Conservation (phyloP, 2,888 invertebrate species). For the Physocephala rufipes region DNA sequence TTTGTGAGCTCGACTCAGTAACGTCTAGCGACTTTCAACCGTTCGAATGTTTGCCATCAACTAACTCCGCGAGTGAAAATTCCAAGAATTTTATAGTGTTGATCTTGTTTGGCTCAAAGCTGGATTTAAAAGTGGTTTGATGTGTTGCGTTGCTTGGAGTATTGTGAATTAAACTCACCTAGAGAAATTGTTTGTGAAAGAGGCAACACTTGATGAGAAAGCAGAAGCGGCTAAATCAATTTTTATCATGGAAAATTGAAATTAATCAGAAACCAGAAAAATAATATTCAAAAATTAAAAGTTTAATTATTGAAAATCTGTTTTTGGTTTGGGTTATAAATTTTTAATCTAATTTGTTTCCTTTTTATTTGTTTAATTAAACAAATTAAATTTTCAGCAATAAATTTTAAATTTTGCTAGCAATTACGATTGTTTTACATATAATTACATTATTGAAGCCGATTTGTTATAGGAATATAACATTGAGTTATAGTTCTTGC, state of each 20-base stretch:
- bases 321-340: neutral
- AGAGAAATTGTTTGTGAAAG: slow-evolving; percentile 8
- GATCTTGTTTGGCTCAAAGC: slow-evolving; percentile 12
- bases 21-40: slow-evolving; percentile 3
- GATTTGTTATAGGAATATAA: too few species aligned
- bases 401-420: neutral
- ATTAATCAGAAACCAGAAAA: too few species aligned
- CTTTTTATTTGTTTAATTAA: neutral
- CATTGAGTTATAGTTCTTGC: too few species aligned
- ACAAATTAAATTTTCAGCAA: neutral
- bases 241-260: neutral
- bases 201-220: neutral
- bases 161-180: neutral
- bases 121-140: slow-evolving; percentile 9
- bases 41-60: slow-evolving; percentile 41
- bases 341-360: neutral
- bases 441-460: too few species aligned
- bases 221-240: neutral
- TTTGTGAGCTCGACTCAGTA: too few species aligned
- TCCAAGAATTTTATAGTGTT: slow-evolving; percentile 23
- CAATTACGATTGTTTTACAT: neutral
- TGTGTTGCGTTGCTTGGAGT: slow-evolving; percentile 17
- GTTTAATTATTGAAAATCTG: neutral
- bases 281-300: neutral
- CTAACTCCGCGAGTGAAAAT: slow-evolving; percentile 32